These are phyloP conservation scores for Drosophila triauraria DNA, from an alignment of 1,140 invertebrate species.

Conservation along the genomic window DNA sequence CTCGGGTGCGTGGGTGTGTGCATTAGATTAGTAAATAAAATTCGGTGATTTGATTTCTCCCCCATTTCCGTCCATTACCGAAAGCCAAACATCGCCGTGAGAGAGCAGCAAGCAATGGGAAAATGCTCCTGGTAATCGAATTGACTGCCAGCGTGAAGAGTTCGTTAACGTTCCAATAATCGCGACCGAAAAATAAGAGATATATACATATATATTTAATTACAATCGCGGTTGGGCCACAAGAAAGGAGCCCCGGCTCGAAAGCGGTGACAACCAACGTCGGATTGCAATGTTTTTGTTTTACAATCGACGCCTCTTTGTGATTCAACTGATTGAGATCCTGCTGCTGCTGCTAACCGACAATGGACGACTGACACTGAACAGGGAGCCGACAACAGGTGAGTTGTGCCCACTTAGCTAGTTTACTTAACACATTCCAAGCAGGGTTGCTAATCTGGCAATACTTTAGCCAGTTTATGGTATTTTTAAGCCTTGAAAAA, in stretches of 20 bases:
- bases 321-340: conserved; percentile 74
- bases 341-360: conserved; percentile 74
- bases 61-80: conserved; percentile 27
- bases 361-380: conserved; percentile 73
- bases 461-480: background rate
- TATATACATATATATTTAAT: conserved; percentile 20
- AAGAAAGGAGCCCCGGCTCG: conserved; percentile 11
- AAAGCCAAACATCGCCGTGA: conserved; percentile 25
- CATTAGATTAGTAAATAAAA: conserved; percentile 55
- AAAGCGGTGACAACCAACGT: conserved; percentile 51
- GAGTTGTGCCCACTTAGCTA: conserved; percentile 21
- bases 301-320: conserved; percentile 72
- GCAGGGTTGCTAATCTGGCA: background rate
- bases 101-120: conserved; percentile 33
- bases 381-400: conserved; percentile 77
- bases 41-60: conserved; percentile 52
- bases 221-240: conserved; percentile 30
- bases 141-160: conserved; percentile 39
- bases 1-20: conserved; percentile 9
- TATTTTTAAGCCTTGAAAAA: background rate
- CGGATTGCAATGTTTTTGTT: conserved; percentile 81
- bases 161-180: conserved; percentile 30
- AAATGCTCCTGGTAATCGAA: conserved; percentile 36
- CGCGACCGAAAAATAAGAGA: conserved; percentile 1
- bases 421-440: background rate